Percentiles rank a stretch among this genome's conserved stretches.
These are phyloP conservation scores for Serripes groenlandicus DNA, from an alignment of 2,888 invertebrate species.

Conservation along the genomic window DNA sequence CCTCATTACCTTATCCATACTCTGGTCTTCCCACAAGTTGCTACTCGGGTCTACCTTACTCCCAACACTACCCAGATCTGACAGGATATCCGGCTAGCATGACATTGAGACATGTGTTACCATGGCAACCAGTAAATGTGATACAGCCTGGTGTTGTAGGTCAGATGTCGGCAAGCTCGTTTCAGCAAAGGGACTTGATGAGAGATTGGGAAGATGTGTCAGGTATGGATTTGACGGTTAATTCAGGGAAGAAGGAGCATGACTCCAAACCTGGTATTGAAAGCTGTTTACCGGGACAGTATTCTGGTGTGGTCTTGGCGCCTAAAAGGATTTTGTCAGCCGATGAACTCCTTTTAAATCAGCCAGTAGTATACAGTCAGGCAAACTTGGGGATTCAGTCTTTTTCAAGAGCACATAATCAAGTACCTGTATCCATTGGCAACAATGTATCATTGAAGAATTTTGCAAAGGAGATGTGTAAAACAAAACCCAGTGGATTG, in stretches of 20 bases:
- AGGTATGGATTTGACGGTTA: not conserved
- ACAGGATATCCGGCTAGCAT: not conserved
- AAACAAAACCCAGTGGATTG: not conserved
- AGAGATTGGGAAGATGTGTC: not conserved
- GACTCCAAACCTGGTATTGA: not conserved
- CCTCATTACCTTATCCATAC: not conserved
- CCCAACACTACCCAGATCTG: not conserved
- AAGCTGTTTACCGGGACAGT: not conserved
- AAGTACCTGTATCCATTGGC: not conserved
- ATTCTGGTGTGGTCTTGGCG: not conserved
- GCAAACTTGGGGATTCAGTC: not conserved
- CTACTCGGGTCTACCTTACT: not conserved
- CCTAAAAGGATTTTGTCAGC: not conserved
- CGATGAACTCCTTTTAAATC: not conserved
- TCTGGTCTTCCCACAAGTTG: no score
- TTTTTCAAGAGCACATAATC: not conserved
- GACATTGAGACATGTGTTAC: slow-evolving; percentile 4
- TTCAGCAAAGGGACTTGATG: not conserved
- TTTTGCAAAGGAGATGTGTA: not conserved
- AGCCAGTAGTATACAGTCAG: not conserved
- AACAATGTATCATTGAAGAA: not conserved
- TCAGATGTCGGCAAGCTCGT: not conserved
- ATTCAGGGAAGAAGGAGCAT: not conserved
- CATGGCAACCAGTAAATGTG: not conserved
- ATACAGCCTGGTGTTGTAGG: not conserved